A percentile compares a stretch with the other conserved stretches of the same genome.
Conservation (phyloP, 1,140 invertebrate species). For the Homarus americanus region DNA sequence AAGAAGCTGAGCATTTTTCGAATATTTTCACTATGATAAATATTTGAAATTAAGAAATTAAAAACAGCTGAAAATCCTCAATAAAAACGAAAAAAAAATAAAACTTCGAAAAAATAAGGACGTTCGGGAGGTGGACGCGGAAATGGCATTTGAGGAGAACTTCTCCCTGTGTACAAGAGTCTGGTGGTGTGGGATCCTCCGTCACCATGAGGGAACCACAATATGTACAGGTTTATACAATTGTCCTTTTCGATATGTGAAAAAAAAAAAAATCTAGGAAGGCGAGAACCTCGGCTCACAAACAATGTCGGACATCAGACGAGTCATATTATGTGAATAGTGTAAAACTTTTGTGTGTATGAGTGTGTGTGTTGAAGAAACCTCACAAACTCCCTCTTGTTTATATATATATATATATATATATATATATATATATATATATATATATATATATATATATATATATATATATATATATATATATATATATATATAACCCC, state of each 20-base stretch:
- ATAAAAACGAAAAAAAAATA: no score
- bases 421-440: neutral
- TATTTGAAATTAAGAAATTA: no score
- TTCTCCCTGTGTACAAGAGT: no score
- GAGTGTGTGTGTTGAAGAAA: neutral
- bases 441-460: neutral
- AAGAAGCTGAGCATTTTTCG: neutral
- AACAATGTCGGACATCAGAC: neutral
- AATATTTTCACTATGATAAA: no score
- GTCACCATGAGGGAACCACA: neutral
- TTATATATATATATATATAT: neutral
- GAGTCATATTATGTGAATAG: neutral
- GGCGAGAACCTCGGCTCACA: neutral
- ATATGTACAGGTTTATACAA: neutral
- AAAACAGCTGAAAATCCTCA: no score
- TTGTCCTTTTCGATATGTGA: neutral
- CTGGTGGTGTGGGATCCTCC: no score
- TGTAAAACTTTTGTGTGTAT: no score
- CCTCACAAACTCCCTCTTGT: neutral
- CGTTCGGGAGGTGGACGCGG: no score
- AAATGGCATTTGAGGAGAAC: no score
- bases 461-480: constrained; percentile 5
- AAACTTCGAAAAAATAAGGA: no score
- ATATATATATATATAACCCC: neutral
- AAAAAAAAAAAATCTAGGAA: neutral